These are phyloP conservation scores for Erythrolamprus reginae DNA, from an alignment of 2,113 vertebrate genomes.

Conservation along the genomic window DNA sequence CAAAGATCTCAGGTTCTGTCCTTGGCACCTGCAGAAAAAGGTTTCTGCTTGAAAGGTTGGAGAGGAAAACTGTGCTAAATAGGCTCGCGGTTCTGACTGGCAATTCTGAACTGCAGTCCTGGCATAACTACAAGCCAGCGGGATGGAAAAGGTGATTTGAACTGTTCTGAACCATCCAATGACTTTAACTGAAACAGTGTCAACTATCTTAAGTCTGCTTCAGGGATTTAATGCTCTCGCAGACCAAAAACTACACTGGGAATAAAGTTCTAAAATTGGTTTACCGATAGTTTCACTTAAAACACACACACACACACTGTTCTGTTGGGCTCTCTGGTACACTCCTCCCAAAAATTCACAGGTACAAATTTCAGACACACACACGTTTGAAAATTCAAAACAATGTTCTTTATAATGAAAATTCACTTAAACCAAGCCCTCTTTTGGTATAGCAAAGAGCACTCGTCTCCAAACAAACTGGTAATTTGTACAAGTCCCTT, in stretches of 20 bases:
- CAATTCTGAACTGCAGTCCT: not conserved
- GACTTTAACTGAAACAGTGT: not conserved
- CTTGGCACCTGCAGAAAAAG: not conserved
- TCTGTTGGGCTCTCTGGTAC: no score
- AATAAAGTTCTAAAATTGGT: not conserved
- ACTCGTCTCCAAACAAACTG: no score
- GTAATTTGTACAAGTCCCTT: no score
- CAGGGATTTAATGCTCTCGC: not conserved
- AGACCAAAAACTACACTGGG: not conserved
- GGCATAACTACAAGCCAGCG: not conserved
- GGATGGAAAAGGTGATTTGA: not conserved
- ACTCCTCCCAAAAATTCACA: no score
- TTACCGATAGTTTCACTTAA: not conserved
- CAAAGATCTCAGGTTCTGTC: not conserved
- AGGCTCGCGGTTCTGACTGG: not conserved
- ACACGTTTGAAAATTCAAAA: no score
- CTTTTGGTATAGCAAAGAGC: no score
- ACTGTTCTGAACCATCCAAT: not conserved
- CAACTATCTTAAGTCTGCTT: not conserved
- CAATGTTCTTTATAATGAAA: no score
- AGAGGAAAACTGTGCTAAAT: not conserved
- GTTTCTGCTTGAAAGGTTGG: not conserved
- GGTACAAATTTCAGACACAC: no score
- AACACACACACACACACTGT: no score
- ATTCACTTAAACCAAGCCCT: no score